phyloP scores from a whole-genome alignment of 2,113 vertebrate genomes.

The Eleginops maclovinus region DNA sequence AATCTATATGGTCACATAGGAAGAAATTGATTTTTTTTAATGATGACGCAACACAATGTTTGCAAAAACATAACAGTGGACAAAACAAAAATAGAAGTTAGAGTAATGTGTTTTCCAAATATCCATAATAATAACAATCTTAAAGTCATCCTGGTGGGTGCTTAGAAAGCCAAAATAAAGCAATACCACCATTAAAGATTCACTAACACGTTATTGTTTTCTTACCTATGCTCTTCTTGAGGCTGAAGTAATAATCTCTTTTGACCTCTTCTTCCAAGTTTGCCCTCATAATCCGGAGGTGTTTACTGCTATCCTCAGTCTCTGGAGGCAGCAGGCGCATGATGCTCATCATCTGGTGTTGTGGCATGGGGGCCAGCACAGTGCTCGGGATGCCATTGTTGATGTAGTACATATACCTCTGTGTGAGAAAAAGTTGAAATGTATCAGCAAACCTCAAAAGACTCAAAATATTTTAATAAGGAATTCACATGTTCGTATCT shows the following conservation, averaged over 20 bases:
- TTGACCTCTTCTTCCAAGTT: slow-evolving; percentile 84
- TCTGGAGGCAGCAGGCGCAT: slow-evolving; percentile 79
- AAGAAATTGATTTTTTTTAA: neutral
- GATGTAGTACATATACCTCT: slow-evolving; percentile 92
- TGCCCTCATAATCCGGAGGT: slow-evolving; percentile 66
- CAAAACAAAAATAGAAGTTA: neutral
- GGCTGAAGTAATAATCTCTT: slow-evolving; percentile 80
- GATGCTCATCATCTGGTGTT: slow-evolving; percentile 83
- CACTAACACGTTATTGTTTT: neutral
- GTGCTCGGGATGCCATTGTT: slow-evolving; percentile 81
- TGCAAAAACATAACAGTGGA: neutral
- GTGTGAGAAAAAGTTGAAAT: slow-evolving; percentile 47
- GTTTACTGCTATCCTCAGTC: slow-evolving; percentile 48
- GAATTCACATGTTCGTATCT: neutral
- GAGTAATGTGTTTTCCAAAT: neutral
- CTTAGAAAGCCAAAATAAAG: neutral
- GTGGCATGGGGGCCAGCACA: slow-evolving; percentile 85
- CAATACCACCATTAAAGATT: slow-evolving; percentile 1
- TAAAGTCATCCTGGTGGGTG: neutral
- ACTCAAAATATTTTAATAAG: neutral
- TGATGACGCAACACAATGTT: slow-evolving; percentile 7
- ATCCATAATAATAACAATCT: neutral
- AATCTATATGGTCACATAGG: neutral
- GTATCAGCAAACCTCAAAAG: neutral
- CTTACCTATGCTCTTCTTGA: slow-evolving; percentile 90